These are phyloP conservation scores for Crossaster papposus DNA, from an alignment of 53 echinoderm and acorn worm species.

Conservation along the genomic window DNA sequence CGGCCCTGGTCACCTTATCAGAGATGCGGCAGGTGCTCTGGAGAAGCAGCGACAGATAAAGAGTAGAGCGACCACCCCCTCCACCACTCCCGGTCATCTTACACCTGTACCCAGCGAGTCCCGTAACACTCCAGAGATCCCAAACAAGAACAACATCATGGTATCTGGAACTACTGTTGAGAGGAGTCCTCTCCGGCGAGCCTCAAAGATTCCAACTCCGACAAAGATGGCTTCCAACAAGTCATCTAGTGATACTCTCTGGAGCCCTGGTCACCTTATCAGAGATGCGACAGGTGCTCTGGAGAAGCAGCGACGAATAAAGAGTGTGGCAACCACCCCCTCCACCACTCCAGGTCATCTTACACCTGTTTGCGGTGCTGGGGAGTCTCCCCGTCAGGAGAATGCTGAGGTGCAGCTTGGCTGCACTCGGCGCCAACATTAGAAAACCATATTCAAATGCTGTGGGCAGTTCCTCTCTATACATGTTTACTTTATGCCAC, in stretches of 20 bases:
- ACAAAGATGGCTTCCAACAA: neutral
- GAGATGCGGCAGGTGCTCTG: too few species aligned
- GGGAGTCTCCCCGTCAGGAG: conserved; percentile 43
- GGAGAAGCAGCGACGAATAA: neutral
- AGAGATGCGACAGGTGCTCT: neutral
- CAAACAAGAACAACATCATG: neutral
- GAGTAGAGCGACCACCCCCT: too few species aligned
- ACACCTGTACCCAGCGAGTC: neutral
- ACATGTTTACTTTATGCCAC: conserved; percentile 1
- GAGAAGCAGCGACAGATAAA: too few species aligned
- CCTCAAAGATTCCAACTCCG: conserved; percentile 17
- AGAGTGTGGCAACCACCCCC: neutral
- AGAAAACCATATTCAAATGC: neutral
- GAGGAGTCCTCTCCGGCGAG: neutral
- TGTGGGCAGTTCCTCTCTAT: conserved; percentile 32
- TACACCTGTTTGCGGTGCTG: conserved; percentile 23
- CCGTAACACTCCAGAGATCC: neutral
- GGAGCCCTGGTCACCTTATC: conserved; percentile 5
- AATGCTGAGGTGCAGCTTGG: conserved; percentile 33
- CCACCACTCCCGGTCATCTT: too few species aligned
- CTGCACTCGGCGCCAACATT: conserved; percentile 28
- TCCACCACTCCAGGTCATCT: neutral
- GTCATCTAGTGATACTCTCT: neutral
- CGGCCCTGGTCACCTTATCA: too few species aligned
- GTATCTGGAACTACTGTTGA: neutral